Base-by-base conservation (phyloP, 2,888 invertebrate species). In the Toxonevra muliebris region DNA sequence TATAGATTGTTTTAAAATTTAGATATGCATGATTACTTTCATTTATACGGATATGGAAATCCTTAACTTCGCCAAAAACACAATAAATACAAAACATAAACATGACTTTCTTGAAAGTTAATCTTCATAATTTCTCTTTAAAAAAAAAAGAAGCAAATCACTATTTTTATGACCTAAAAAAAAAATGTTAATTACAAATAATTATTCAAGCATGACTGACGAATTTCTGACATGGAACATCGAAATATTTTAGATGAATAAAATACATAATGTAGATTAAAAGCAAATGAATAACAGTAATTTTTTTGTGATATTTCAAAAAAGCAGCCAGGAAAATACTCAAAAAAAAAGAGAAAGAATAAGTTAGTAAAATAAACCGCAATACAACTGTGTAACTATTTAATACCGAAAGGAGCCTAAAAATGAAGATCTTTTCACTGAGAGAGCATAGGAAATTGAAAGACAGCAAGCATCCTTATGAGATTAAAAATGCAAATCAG, bases 401-500 rank as follows among this genome's bases (percentile, higher is more conserved):
- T n/a, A 54, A 54, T 12, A 19, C 19, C 17, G 17, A 8, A 7
- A 19, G 19, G 12, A 12, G 61, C 13, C 10, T 20, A 4, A 17
- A 61, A 30, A 42, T 43, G 59, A 59, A 59, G 59, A 59, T 48
- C 30, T 12, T 53, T 42, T 61, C 10, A 17, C 3, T 15, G 15
- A n/a, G 48, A 13, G 48, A 12, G 13, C 45, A 45, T n/a, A 41
- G 12, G 76, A 8, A 1, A 53, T 76, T 76, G 74, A 71, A 62
- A 68, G 65, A 65, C 52, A 70, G 70, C 68, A 75, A 75, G 74
- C 77, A 76, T 76, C 76, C 77, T 80, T 81, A 80, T 81, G 80
- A 79, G 81, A 81, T 81, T 81, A 80, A 79, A 81, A 81, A 81
- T 81, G 82, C 79, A 81, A 81, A 81, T 81, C 77, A 80, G 76